These are phyloP conservation scores for Laothoe populi DNA, from an alignment of 2,888 invertebrate species.

Conservation along the genomic window DNA sequence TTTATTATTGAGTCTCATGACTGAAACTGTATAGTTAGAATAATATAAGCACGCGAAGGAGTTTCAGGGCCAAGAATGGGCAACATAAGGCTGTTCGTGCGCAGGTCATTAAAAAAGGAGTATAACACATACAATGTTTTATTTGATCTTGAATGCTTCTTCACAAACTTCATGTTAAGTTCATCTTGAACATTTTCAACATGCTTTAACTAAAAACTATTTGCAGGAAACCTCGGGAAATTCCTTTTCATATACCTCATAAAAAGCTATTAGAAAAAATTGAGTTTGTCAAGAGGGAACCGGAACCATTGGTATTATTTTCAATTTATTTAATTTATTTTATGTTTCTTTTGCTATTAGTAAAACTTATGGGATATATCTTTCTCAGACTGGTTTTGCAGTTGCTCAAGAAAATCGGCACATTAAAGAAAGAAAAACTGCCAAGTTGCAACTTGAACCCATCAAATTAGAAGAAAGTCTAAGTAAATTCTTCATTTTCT, in stretches of 20 bases:
- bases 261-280: slow-evolving; percentile 86
- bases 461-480: slow-evolving; percentile 50
- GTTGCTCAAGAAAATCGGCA: slow-evolving; percentile 75
- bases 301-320: slow-evolving; percentile 85
- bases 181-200: too few relatives aligned
- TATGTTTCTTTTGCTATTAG: neutral
- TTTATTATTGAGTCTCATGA: too few relatives aligned
- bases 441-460: slow-evolving; percentile 53
- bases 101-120: too few relatives aligned
- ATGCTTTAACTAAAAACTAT: neutral
- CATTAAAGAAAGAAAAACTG: slow-evolving; percentile 57
- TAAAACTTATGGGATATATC: neutral
- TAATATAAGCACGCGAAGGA: too few relatives aligned
- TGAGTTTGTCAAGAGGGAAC: slow-evolving; percentile 80
- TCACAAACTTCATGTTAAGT: too few relatives aligned
- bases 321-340: slow-evolving; percentile 20
- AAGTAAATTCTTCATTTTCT: too few relatives aligned
- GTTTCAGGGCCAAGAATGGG: too few relatives aligned
- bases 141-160: too few relatives aligned
- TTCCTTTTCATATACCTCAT: slow-evolving; percentile 86
- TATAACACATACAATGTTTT: too few relatives aligned
- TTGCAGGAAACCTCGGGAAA: slow-evolving; percentile 66
- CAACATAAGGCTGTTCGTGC: too few relatives aligned
- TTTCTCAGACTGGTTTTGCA: slow-evolving; percentile 80
- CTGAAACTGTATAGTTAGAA: too few relatives aligned